phyloP scores from a whole-genome alignment of 2,797 vertebrate genomes.

The Dallia pectoralis region DNA sequence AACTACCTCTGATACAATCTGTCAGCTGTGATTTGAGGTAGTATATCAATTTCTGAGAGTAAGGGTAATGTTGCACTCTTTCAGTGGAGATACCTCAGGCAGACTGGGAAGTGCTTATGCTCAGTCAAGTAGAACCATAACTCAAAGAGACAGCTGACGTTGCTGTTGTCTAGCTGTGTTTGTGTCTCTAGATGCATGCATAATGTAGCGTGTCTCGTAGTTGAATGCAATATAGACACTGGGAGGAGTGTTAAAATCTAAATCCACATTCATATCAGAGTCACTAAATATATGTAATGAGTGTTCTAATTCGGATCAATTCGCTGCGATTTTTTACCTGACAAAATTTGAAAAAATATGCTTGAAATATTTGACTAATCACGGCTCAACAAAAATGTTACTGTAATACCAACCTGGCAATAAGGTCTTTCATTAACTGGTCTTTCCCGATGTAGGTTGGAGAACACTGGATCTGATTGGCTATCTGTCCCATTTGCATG shows the following conservation, averaged over 20 bases:
- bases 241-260: not conserved
- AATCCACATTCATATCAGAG: not conserved
- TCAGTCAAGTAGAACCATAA: slow-evolving; percentile 63
- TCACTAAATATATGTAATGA: not conserved
- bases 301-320: not conserved
- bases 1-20: slow-evolving; percentile 73
- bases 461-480: slow-evolving; percentile 69
- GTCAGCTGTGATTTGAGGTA: slow-evolving; percentile 71
- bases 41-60: slow-evolving; percentile 67
- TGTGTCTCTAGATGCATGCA: slow-evolving; percentile 1
- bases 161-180: slow-evolving; percentile 27
- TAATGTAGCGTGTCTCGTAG: not conserved
- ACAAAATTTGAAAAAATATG: not conserved
- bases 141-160: slow-evolving; percentile 52
- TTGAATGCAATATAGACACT: not conserved
- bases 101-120: slow-evolving; percentile 54
- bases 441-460: slow-evolving; percentile 76
- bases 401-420: slow-evolving; percentile 79
- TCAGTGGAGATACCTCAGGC: slow-evolving; percentile 58
- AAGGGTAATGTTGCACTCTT: slow-evolving; percentile 61
- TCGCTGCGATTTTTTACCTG: not conserved
- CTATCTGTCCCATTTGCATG: slow-evolving; percentile 72
- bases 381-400: not conserved
- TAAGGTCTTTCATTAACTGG: slow-evolving; percentile 83
- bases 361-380: slow-evolving; percentile 5